Evolutionary conservation across 2,797 vertebrate species (phyloP), one percentile per base, ranked within the genome.

Genomic region (Glyptemys insculpta): DNA sequence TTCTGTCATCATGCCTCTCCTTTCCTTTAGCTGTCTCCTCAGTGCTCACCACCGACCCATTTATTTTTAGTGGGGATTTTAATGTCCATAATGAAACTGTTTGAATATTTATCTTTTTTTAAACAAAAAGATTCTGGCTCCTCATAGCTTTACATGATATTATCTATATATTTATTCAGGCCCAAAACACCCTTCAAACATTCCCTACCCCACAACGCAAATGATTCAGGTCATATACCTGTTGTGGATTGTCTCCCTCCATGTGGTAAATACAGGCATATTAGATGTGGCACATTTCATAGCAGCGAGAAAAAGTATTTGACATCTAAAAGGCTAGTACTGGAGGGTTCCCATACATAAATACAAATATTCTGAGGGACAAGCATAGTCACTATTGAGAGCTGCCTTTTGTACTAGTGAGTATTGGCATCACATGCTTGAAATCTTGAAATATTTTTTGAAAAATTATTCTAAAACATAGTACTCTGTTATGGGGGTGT

Each of bases 401-500:
- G 85, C 41, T 6, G 68, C 31, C 53, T 85, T 95, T 94, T 19
- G 14, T 59, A 79, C 2, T 59, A 31, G 19, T 25, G 25, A 47
- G 23, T 29, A 76, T 47, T 1, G 7, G 41, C 41, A 27, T 76
- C 12, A 27, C 8, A 76, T 76, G 19, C 44, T 76, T 52, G 87
- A n/a, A 68, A 90, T 31, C 37, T 56, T 94, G 87, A 53, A 6
- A 3, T 59, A 31, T 79, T 94, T 86, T 79, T 12, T 72, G 19
- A 34, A 94, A 86, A 78, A 27, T 78, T 50, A 53, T 91, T 94
- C 62, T 82, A 90, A 94, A 62, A 85, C 83, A 85, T 41, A 79
- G 76, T 0, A 4, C 80, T 72, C 34, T 80, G 83, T 78, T 12
- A 78, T 79, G 91, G 83, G 91, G 88, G 86, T 91, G 91, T 93